Evolutionary conservation across 1,140 invertebrate species (phyloP), one percentile per base, ranked within the genome.

Genomic region (Oreohelix idahoensis): DNA sequence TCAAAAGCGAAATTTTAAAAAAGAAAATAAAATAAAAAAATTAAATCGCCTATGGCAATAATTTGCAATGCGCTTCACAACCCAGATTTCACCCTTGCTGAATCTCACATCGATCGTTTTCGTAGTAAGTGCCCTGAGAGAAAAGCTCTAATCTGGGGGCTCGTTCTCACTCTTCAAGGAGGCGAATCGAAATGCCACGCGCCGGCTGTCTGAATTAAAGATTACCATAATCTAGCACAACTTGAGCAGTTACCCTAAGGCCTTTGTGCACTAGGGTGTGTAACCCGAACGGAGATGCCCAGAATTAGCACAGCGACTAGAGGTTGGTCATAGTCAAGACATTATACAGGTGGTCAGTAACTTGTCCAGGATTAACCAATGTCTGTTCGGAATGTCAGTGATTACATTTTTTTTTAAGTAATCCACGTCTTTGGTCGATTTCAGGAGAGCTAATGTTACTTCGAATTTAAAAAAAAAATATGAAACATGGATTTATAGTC

Each of bases 191-290:
- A 77, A n/a, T 58, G 51, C 36, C 32, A 35, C 42, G 42, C 42
- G 75, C 75, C 75, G 42, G n/a, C 36, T 39, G 73, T 75, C 73
- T 75, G 75, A 77, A 53, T 77, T 77, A 77, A 49, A 77, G 75
- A 77, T 77, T 51, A 53, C 75, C 20, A 23, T 77, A 77, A 77
- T 77, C 75, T 77, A 36, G 2, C 75, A 29, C 23, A 23, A 53
- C 75, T 77, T 35, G 75, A 77, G n/a, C 39, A 32, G 73, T 75
- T 45, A 51, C 15, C 38, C 39, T 38, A 4, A 35, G 75, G 42
- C 42, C 2, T 26, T 26, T 26, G 38, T 49, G 71, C 71, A 74
- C 8, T 66, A 17, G 29, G 17, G 63, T 32, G 63, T 66, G 29
- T 66, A 66, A 66, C 1, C n/a, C 29, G 8, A 66, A 4, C 23